Percentiles rank a stretch among this genome's conserved stretches.
These are phyloP conservation scores for Halocaridina rubra DNA, from an alignment of 2,888 invertebrate genomes.

Conservation along the genomic window DNA sequence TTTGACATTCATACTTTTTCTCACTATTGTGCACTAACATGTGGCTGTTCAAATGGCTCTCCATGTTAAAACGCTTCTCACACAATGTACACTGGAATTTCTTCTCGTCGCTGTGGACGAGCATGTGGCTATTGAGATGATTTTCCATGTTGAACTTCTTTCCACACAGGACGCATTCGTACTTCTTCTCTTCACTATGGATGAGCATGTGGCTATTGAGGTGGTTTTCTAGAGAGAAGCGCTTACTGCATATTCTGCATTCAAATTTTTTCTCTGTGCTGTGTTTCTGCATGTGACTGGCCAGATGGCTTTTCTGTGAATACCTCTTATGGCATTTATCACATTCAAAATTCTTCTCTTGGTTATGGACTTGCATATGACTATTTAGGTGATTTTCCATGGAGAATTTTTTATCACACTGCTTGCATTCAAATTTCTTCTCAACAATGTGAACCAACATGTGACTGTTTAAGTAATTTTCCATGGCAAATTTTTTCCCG, in stretches of 20 bases:
- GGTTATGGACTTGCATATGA: conserved; percentile 50
- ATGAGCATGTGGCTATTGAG: conserved; percentile 53
- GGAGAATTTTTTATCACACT: conserved; percentile 49
- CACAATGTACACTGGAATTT: conserved; percentile 42
- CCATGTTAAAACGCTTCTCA: conserved; percentile 44
- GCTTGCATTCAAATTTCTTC: conserved; percentile 46
- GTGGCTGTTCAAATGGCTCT: conserved; percentile 42
- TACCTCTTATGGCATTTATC: conserved; percentile 45
- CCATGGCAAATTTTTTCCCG: conserved; percentile 51
- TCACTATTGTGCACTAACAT: conserved; percentile 50
- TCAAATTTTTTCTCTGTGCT: conserved; percentile 34
- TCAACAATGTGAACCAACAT: conserved; percentile 44
- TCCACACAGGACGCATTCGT: conserved; percentile 45
- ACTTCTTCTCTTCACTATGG: conserved; percentile 43
- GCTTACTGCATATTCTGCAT: conserved; percentile 44
- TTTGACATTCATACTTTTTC: conserved; percentile 48
- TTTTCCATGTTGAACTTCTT: conserved; percentile 51
- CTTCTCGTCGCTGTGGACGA: conserved; percentile 51
- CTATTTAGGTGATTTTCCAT: conserved; percentile 56
- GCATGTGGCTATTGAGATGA: conserved; percentile 50
- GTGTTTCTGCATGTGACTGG: conserved; percentile 46
- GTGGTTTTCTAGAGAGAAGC: conserved; percentile 42
- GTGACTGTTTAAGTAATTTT: conserved; percentile 52
- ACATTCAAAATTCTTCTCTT: conserved; percentile 47
- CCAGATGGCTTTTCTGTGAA: conserved; percentile 46